Base-by-base conservation (phyloP, 2,888 invertebrate species). In the Heliconius ethilla region DNA sequence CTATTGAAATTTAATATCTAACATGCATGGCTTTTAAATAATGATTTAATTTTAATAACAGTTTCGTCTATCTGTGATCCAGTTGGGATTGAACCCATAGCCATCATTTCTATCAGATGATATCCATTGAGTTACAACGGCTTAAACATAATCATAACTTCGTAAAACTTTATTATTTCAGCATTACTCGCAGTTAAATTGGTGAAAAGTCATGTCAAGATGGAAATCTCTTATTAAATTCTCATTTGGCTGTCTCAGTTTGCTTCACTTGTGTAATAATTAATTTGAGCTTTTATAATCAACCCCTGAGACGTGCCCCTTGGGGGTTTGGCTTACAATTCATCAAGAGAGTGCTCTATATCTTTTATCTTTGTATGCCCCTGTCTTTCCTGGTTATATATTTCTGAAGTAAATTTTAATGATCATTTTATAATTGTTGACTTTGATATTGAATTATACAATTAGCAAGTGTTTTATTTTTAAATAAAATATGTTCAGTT, bases 241-340 rank as follows among this genome's bases (percentile, higher is more conserved):
- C 72, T 59, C 70, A 29, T 69, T 76, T 29, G 63, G 29, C 65
- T 55, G 25, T 51, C 27, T 78, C 75, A 72, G 40, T 78, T 73
- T 73, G 75, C 67, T 73, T 75, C 67, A 72, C 73, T 76, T 73
- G 67, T 76, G 67, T 75, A 75, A 75, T 76, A 78, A 78, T 78
- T 78, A 78, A 78, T 78, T 73, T 73, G 65, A 73, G 76, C 75
- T 69, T 73, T 73, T 76, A 67, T 37, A 69, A 55, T 27, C 62
- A 69, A 51, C 76, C 78, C 76, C 78, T 55, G 72, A 11, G 51
- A 33, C 59, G 15, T 22, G 59, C n/a, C 33, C 55, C 55, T 33
- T 29, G 55, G 59, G n/a, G n/a, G n/a, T 59, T 59, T 33, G 51
- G 11, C 55, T 55, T 45, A 70, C 55, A 70, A 70, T 29, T n/a